Evolutionary conservation across 2,113 vertebrate genomes (phyloP).

Genomic region (Grus americana): DNA sequence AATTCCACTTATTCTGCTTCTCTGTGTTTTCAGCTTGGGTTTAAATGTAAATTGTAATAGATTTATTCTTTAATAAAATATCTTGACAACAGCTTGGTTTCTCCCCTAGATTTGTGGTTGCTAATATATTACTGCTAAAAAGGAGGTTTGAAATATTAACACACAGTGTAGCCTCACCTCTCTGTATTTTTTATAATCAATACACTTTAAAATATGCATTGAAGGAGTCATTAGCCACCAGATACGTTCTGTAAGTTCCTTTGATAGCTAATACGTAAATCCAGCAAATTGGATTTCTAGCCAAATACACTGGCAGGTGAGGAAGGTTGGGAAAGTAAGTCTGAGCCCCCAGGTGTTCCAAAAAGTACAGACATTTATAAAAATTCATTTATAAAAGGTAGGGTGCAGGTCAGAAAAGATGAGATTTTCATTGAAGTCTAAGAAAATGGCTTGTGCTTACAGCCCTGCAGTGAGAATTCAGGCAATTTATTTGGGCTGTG

Average conservation of each 20-base stretch:
- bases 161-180: neutral
- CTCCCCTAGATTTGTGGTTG: neutral
- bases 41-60: neutral
- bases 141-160: neutral
- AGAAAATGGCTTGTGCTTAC: slow-evolving; percentile 28
- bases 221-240: neutral
- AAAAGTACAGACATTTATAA: neutral
- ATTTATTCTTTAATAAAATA: slow-evolving; percentile 17
- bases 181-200: neutral
- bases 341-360: slow-evolving; percentile 5
- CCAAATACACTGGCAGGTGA: neutral
- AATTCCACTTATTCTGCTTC: neutral
- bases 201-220: neutral
- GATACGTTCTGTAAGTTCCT: neutral
- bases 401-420: neutral
- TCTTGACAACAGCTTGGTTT: neutral
- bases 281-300: slow-evolving; percentile 34
- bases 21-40: neutral
- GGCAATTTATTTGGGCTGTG: slow-evolving; percentile 61
- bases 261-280: neutral
- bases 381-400: neutral
- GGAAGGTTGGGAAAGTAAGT: neutral
- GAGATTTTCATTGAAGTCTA: neutral
- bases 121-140: neutral
- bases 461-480: slow-evolving; percentile 62